Evolutionary conservation across 2,113 vertebrate genomes (phyloP), one percentile per base, ranked within the genome.

Genomic region (Salvelinus fontinalis): DNA sequence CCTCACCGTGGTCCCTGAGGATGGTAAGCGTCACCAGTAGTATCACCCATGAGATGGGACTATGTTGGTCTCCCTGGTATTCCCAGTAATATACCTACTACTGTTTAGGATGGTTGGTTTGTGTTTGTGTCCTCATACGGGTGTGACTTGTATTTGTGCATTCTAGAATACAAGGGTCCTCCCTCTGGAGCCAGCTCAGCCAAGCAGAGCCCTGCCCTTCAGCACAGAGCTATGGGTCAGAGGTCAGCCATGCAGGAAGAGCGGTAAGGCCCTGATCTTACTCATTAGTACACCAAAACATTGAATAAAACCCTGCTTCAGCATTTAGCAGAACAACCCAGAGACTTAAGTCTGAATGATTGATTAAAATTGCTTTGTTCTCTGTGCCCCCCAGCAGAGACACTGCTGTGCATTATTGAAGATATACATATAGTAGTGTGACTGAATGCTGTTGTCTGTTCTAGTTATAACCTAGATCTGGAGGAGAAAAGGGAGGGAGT

Each of bases 101-200:
- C 20, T 24, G 59, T 62, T n/a, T 62, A 16, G 20, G 20, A 22
- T n/a, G 18, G 59, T 62, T n/a, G 59, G 3, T 11, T 9, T 64
- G 60, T 77, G 59, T 62, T n/a, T 11, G 59, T 24, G 59, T 62
- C 22, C 1, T 62, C 79, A 62, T 16, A 22, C 9, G 8, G 59
- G 18, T 62, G 5, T 24, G 18, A 62, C 9, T 11, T 62, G 59
- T n/a, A 62, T 62, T 62, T 72, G 54, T 31, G 54, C 86, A 65
- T 86, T 68, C 73, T 77, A 98, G 98, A 99, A 51, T 96, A 96
- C 79, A 96, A 92, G 12, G 97, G 97, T 4, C 97, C 98, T 74
- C 95, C 97, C 0, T 99, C 98, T 0, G 97, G 96, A 87, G 95
- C 95, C 24, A 98, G 97, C 88, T 99, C 98, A 0, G 97, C 98